phyloP scores from a whole-genome alignment of 2,113 vertebrate species.

The Hemibates koningsi region DNA sequence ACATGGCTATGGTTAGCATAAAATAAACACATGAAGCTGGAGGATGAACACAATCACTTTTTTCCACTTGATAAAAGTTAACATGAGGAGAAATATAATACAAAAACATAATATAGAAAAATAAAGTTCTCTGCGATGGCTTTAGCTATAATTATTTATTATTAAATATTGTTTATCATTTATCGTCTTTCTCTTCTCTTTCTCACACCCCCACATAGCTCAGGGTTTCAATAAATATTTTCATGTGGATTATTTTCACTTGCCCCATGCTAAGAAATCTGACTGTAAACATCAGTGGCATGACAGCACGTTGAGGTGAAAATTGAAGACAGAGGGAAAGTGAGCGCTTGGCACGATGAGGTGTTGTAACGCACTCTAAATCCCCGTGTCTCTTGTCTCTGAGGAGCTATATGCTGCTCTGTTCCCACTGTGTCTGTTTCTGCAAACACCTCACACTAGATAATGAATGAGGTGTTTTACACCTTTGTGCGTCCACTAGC shows the following conservation, averaged over 20 bases:
- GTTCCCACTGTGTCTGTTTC: background rate
- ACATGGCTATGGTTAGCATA: background rate
- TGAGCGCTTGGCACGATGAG: background rate
- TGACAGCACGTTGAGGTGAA: constrained; percentile 8
- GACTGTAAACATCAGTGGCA: background rate
- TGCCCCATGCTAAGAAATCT: background rate
- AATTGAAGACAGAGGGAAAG: constrained; percentile 1
- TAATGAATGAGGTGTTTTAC: background rate
- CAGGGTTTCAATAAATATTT: background rate
- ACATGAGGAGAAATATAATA: background rate
- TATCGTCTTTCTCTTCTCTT: background rate
- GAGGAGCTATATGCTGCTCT: background rate
- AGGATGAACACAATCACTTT: background rate
- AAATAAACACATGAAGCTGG: background rate
- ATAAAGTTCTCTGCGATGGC: background rate
- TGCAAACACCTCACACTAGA: background rate
- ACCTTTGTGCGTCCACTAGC: background rate
- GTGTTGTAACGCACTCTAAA: background rate
- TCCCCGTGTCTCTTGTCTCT: background rate
- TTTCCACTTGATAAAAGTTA: background rate
- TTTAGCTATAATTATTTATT: background rate
- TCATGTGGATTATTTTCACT: background rate
- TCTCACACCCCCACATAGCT: background rate
- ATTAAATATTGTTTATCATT: background rate
- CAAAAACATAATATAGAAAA: background rate